A percentile compares a stretch with the other conserved stretches of the same genome.
Evolutionary conservation across 2,888 invertebrate species (phyloP).

Genomic region (Empis stercorea): DNA sequence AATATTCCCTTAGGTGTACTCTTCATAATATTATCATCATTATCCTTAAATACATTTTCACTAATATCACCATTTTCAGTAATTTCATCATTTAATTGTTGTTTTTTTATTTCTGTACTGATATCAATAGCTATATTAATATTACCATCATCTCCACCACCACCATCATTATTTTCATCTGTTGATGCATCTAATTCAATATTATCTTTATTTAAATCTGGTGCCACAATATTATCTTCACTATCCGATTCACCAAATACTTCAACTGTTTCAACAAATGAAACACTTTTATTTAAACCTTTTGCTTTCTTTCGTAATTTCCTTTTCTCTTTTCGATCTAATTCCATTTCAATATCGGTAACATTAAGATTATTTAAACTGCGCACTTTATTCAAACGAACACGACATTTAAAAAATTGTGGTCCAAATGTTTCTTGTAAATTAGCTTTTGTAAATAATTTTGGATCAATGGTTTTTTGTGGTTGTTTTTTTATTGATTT

Average conservation of each 20-base stretch:
- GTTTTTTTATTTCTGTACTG: not conserved
- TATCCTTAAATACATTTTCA: not conserved
- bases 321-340: not conserved
- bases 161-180: not conserved
- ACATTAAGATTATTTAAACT: not conserved
- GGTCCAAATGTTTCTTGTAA: conserved; percentile 11
- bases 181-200: not conserved
- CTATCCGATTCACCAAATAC: conserved; percentile 12
- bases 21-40: no score
- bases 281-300: conserved; percentile 13
- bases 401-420: conserved; percentile 14
- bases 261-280: conserved; percentile 17
- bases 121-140: not conserved
- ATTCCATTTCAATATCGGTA: not conserved
- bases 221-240: not conserved
- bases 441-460: not conserved
- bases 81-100: not conserved
- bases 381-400: not conserved
- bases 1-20: not conserved
- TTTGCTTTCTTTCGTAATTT: conserved; percentile 8
- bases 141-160: no score
- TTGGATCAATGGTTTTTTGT: not conserved
- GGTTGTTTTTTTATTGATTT: no score
- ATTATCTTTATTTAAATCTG: not conserved
- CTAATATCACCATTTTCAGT: not conserved